Percentiles rank a stretch among this genome's conserved stretches.
Evolutionary conservation across 37 sponge, comb jelly and placozoan genomes (phyloP).

Genomic region (Ephydatia muelleri): DNA sequence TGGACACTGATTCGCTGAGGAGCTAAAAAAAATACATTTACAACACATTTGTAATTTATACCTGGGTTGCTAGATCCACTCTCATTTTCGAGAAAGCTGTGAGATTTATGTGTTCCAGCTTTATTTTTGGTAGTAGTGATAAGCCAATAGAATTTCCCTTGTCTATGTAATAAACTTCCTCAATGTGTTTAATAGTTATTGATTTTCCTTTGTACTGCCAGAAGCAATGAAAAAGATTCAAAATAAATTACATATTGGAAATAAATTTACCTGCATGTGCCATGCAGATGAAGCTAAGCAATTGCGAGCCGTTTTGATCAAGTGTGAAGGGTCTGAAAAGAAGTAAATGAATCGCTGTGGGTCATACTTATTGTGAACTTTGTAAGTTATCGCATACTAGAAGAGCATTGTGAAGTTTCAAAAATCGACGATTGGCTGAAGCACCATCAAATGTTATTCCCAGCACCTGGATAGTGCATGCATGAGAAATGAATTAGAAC

Average conservation of each 20-base stretch:
- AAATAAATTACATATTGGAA: neutral
- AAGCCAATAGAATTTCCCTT: conserved; percentile 3
- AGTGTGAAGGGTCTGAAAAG: conserved; percentile 22
- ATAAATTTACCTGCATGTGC: neutral
- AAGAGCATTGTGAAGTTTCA: neutral
- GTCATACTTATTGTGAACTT: conserved; percentile 1
- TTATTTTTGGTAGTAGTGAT: neutral
- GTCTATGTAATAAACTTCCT: conserved; percentile 6
- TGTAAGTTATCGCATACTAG: neutral
- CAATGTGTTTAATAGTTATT: conserved; percentile 26
- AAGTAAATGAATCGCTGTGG: conserved; percentile 2
- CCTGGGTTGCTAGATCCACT: conserved; percentile 20
- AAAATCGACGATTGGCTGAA: conserved; percentile 9
- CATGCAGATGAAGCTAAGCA: conserved; percentile 1
- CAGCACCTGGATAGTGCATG: neutral
- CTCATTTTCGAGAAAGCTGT: conserved; percentile 22
- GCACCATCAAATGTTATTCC: conserved; percentile 22
- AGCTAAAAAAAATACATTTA: neutral
- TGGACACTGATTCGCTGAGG: conserved; percentile 22
- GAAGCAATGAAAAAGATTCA: neutral
- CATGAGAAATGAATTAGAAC: neutral
- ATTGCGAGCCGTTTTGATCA: conserved; percentile 28
- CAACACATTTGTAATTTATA: neutral
- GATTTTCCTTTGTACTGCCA: conserved; percentile 23
- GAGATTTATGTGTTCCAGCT: conserved; percentile 4